These are phyloP conservation scores for Hemithea aestivaria DNA, from an alignment of 2,888 invertebrate genomes.

Conservation along the genomic window DNA sequence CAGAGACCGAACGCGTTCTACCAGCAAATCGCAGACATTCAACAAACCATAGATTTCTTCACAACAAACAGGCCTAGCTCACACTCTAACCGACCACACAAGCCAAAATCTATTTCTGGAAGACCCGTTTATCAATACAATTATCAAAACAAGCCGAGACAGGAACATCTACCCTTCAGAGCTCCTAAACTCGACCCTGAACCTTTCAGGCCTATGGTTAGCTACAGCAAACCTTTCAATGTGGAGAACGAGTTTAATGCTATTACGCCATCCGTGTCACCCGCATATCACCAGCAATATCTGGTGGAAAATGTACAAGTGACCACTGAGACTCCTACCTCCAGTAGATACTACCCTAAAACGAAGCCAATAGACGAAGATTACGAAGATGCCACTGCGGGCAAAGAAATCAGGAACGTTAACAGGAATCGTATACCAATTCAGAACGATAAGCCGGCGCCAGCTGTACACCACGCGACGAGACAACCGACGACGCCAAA, in stretches of 20 bases:
- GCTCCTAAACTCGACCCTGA: slow-evolving; percentile 78
- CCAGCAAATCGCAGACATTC: slow-evolving; percentile 82
- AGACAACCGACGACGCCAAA: slow-evolving; percentile 73
- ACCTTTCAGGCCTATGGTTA: slow-evolving; percentile 83
- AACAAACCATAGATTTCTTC: slow-evolving; percentile 82
- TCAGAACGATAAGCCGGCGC: slow-evolving; percentile 56
- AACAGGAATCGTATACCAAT: slow-evolving; percentile 56
- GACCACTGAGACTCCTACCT: slow-evolving; percentile 73
- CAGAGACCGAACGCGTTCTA: slow-evolving; percentile 78
- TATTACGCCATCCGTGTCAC: slow-evolving; percentile 59
- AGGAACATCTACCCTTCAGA: slow-evolving; percentile 66
- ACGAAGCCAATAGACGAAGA: slow-evolving; percentile 69
- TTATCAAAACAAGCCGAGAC: slow-evolving; percentile 80
- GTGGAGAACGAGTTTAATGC: slow-evolving; percentile 65
- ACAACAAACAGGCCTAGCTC: slow-evolving; percentile 78
- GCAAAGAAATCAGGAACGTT: slow-evolving; percentile 50
- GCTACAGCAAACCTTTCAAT: slow-evolving; percentile 74
- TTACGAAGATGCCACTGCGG: slow-evolving; percentile 54
- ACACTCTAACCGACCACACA: slow-evolving; percentile 59
- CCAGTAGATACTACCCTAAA: slow-evolving; percentile 73
- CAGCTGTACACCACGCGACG: slow-evolving; percentile 45
- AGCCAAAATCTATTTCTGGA: slow-evolving; percentile 72
- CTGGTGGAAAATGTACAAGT: slow-evolving; percentile 67
- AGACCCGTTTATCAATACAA: slow-evolving; percentile 86
- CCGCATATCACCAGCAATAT: slow-evolving; percentile 65